These are phyloP conservation scores for Spodoptera littoralis DNA, from an alignment of 2,888 invertebrate species.

Conservation along the genomic window DNA sequence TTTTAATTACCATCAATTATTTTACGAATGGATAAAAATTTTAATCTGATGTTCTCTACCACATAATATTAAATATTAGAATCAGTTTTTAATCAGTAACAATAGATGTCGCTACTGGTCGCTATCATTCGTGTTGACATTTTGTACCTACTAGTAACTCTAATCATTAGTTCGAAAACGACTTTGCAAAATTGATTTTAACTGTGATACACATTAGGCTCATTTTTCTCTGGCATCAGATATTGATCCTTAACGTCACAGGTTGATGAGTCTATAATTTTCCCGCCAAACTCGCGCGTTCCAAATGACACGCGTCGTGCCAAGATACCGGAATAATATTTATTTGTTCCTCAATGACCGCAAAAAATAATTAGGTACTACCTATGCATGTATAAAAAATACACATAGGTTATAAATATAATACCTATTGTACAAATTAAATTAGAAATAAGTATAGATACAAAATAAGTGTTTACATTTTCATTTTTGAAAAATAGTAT, in stretches of 20 bases:
- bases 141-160: neutral
- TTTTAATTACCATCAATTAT: too few relatives aligned
- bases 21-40: too few relatives aligned
- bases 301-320: conserved; percentile 72
- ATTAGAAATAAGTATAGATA: too few relatives aligned
- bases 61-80: neutral
- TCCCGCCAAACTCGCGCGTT: conserved; percentile 78
- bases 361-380: conserved; percentile 16
- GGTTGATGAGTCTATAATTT: conserved; percentile 72
- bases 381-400: too few relatives aligned
- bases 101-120: conserved; percentile 53
- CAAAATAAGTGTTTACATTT: too few relatives aligned
- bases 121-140: conserved; percentile 13
- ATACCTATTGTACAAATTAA: too few relatives aligned
- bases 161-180: conserved; percentile 12
- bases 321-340: conserved; percentile 70
- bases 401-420: too few relatives aligned
- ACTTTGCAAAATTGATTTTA: conserved; percentile 2
- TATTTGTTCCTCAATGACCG: conserved; percentile 69
- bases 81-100: conserved; percentile 6
- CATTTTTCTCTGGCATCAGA: conserved; percentile 22
- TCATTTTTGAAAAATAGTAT: too few relatives aligned
- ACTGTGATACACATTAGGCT: neutral
- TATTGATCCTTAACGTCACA: conserved; percentile 31
- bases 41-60: neutral